Conservation (phyloP, 1,140 invertebrate genomes). For the Sycobia sp. region DNA sequence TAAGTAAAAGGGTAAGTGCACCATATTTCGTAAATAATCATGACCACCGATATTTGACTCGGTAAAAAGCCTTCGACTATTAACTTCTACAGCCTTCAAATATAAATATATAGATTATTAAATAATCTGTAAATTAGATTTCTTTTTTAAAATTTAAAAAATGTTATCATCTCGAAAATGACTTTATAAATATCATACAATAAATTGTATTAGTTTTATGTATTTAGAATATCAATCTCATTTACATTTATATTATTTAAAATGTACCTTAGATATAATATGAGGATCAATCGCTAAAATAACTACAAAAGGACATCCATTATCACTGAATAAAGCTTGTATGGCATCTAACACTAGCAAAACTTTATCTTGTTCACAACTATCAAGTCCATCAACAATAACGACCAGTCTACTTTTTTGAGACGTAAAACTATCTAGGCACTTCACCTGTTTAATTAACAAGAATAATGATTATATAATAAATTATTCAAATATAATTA, state of each 20-base stretch:
- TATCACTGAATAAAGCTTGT: slow-evolving; percentile 91
- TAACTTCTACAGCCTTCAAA: slow-evolving; percentile 85
- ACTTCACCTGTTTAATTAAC: slow-evolving; percentile 67
- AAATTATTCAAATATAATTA: not conserved
- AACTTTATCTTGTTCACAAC: slow-evolving; percentile 96
- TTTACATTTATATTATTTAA: not conserved
- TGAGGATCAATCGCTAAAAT: slow-evolving; percentile 96
- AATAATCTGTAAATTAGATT: too few species aligned
- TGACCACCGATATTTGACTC: slow-evolving; percentile 91
- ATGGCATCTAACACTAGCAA: slow-evolving; percentile 91
- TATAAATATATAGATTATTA: not conserved
- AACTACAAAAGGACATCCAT: slow-evolving; percentile 89
- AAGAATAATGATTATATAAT: slow-evolving; percentile 14
- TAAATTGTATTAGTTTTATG: too few species aligned
- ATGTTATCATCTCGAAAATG: too few species aligned
- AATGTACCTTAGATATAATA: slow-evolving; percentile 88
- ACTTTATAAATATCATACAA: too few species aligned
- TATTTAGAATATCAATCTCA: too few species aligned
- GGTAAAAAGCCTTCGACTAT: slow-evolving; percentile 81
- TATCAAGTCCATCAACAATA: slow-evolving; percentile 95
- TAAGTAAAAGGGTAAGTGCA: slow-evolving; percentile 96
- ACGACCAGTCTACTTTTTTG: slow-evolving; percentile 93
- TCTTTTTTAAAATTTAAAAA: too few species aligned
- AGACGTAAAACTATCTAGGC: slow-evolving; percentile 87
- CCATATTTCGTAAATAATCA: slow-evolving; percentile 94